Conservation (phyloP, 2,113 vertebrate species). For the Hyaena hyaena region DNA sequence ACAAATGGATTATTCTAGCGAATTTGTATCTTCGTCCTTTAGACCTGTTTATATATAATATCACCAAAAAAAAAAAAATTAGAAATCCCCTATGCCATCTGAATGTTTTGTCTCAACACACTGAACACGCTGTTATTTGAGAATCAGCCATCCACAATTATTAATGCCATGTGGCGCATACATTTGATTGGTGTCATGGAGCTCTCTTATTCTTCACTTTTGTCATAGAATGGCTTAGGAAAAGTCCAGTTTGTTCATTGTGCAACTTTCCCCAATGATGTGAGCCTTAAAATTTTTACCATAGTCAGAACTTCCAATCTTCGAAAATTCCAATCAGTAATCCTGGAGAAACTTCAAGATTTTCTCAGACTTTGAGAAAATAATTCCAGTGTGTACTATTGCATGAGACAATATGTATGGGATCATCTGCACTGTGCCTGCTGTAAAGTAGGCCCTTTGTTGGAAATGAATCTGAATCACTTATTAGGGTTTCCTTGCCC, state of each 20-base stretch:
- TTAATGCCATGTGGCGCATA: not conserved
- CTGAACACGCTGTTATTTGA: not conserved
- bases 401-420: not conserved
- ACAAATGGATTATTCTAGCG: not conserved
- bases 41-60: not conserved
- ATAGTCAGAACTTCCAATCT: not conserved
- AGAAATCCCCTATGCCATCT: not conserved
- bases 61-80: conserved; percentile 13
- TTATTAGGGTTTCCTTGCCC: conserved; percentile 18
- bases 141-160: not conserved
- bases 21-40: not conserved
- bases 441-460: not conserved
- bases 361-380: not conserved
- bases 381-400: not conserved
- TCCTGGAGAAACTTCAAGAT: not conserved
- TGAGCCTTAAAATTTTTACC: not conserved
- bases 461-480: conserved; percentile 23
- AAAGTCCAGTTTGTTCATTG: not conserved
- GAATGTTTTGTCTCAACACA: not conserved
- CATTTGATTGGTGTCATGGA: not conserved
- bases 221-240: not conserved
- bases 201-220: not conserved
- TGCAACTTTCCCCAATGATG: not conserved
- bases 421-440: not conserved
- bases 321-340: not conserved